Base-by-base conservation (phyloP, 2,797 vertebrate genomes). In the Molossus alvarezi region DNA sequence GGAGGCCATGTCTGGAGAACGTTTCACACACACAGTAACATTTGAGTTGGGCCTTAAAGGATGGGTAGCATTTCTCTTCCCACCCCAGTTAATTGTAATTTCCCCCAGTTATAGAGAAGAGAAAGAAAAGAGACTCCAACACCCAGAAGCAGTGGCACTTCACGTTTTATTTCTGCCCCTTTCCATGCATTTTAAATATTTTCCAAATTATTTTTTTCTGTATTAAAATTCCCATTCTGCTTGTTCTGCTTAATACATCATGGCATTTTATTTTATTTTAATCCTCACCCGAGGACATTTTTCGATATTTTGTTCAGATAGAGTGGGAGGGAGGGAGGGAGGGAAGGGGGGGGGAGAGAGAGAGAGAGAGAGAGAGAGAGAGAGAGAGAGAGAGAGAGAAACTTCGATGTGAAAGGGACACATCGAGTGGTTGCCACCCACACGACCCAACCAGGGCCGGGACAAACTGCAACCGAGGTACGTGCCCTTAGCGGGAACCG, bases 81-180 rank as follows among this genome's bases (percentile, higher is more conserved):
- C 14, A 41, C 1, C n/a, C 15, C n/a, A 57, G 9, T 3, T 37
- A 20, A 76, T 45, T 77, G n/a, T 88, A 33, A 88, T 90, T 48
- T 88, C 33, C 64, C 33, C 3, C 23, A n/a, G 1, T 57, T 72
- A n/a, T 25, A 67, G 23, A 79, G 29, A 25, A 60, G 41, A 45
- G 45, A 71, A 23, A 67, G 23, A 72, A 21, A 57, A 17, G 64
- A 65, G 23, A 84, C 45, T n/a, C 41, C 3, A 60, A 6, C 18
- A 55, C 3, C 17, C 25, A 75, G 21, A 62, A 25, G 58, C 65
- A 80, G 0, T 75, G 51, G 55, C 72, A 75, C 11, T 60, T 87
- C 17, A 23, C 17, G 84, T 88, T 84, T 88, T 67, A 62, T 84
- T 84, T 88, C 23, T 88, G 64, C 10, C 58, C 80, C 37, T 76